Evolutionary conservation across 2,797 vertebrate genomes (phyloP).

Genomic region (Anas capensis): DNA sequence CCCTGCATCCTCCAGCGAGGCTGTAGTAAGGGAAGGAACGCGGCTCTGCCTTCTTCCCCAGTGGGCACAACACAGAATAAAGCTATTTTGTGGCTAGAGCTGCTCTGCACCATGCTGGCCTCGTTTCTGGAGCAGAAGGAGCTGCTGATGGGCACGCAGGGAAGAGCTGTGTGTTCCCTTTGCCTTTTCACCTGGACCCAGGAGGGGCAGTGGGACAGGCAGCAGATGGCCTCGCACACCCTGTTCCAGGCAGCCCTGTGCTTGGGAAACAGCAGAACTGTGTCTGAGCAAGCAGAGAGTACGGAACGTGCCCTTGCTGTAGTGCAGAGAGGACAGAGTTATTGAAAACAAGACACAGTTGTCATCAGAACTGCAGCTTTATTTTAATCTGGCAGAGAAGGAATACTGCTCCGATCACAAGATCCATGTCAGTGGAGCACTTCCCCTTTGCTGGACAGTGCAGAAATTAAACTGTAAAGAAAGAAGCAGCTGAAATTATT

Average conservation of each 20-base stretch:
- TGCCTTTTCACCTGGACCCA: not conserved
- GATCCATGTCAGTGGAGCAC: rapidly evolving
- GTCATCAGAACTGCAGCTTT: not conserved
- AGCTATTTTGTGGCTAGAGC: not conserved
- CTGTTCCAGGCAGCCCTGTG: rapidly evolving
- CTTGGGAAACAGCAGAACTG: not conserved
- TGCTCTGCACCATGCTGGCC: not conserved
- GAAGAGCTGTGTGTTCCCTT: rapidly evolving
- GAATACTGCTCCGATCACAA: not conserved
- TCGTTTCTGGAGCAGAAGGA: rapidly evolving
- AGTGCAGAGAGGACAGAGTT: rapidly evolving
- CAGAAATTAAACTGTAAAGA: not conserved
- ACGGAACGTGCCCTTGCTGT: not conserved
- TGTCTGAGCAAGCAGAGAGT: rapidly evolving
- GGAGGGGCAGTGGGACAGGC: not conserved
- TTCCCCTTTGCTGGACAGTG: not conserved
- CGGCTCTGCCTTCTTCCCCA: not conserved
- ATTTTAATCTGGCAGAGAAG: not conserved
- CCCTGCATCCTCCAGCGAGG: not conserved
- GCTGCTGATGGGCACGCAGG: not conserved
- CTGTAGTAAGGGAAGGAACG: rapidly evolving
- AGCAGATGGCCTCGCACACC: not conserved
- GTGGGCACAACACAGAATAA: rapidly evolving
- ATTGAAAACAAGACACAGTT: not conserved
- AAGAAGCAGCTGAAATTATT: not conserved